phyloP scores from a whole-genome alignment of 1,140 invertebrate species.

The Nasonia vitripennis region DNA sequence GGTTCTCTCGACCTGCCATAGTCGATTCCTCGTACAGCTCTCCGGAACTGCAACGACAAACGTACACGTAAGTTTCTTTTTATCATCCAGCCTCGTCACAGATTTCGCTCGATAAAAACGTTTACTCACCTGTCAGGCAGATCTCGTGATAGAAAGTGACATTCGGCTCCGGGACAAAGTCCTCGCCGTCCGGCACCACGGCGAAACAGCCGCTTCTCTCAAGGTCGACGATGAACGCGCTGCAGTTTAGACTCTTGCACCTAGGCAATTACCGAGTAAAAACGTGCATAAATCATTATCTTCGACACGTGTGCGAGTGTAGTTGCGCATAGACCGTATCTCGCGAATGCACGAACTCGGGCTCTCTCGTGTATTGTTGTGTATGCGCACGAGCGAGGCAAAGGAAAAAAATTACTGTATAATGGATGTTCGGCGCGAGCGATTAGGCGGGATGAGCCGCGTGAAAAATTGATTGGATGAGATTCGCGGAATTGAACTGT shows the following conservation, averaged over 20 bases:
- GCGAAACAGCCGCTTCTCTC: constrained; percentile 64
- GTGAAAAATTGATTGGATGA: too few species aligned
- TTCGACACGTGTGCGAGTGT: not conserved
- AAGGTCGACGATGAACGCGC: constrained; percentile 67
- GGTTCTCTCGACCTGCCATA: constrained; percentile 69
- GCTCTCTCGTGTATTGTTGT: too few species aligned
- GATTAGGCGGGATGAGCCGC: too few species aligned
- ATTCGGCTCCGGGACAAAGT: constrained; percentile 64
- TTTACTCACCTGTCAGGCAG: constrained; percentile 63
- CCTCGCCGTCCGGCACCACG: constrained; percentile 59
- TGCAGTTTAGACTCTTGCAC: constrained; percentile 64
- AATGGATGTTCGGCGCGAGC: too few species aligned
- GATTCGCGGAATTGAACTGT: too few species aligned
- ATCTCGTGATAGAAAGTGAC: constrained; percentile 66
- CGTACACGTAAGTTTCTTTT: not conserved
- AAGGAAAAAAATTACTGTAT: too few species aligned
- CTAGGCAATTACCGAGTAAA: constrained; percentile 7
- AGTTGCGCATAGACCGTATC: too few species aligned
- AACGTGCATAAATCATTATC: constrained; percentile 35
- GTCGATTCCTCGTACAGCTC: constrained; percentile 56
- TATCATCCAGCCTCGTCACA: not conserved
- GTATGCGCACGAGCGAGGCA: too few species aligned
- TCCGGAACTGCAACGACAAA: constrained; percentile 55
- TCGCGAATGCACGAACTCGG: too few species aligned
- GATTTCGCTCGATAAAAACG: not conserved